Evolutionary conservation across 2,797 vertebrate genomes (phyloP).

Genomic region (Carapus acus): DNA sequence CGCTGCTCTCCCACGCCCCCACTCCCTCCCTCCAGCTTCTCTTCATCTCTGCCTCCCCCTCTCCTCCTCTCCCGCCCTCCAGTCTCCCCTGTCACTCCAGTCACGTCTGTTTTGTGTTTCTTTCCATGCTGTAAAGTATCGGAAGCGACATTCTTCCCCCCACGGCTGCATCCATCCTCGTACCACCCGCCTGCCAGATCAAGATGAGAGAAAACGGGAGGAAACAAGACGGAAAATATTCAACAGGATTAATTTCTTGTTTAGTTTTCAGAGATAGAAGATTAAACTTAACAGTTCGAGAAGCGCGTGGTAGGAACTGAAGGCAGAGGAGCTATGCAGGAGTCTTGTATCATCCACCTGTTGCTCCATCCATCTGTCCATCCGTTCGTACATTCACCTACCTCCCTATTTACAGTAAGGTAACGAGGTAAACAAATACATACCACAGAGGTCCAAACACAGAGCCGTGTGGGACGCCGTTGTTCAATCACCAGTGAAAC

Average conservation of each 20-base stretch:
- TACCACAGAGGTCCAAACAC: too few species aligned
- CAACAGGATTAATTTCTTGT: conserved; percentile 13
- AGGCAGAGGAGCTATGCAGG: too few species aligned
- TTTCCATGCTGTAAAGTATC: conserved; percentile 27
- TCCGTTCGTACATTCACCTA: too few species aligned
- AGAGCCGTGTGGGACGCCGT: too few species aligned
- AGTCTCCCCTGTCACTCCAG: conserved; percentile 60
- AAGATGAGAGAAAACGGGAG: conserved; percentile 7
- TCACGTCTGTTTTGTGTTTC: conserved; percentile 56
- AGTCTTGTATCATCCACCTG: too few species aligned
- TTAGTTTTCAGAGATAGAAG: too few species aligned
- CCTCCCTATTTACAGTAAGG: too few species aligned
- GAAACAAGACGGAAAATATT: not conserved
- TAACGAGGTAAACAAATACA: too few species aligned
- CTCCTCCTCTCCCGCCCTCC: conserved; percentile 21
- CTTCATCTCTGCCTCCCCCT: conserved; percentile 28
- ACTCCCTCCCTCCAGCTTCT: not conserved
- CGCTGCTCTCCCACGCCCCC: conserved; percentile 15
- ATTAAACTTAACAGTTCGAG: too few species aligned
- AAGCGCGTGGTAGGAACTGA: too few species aligned
- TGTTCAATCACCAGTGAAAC: too few species aligned
- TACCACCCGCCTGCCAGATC: conserved; percentile 6
- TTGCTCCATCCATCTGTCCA: too few species aligned
- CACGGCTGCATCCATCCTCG: conserved; percentile 30
- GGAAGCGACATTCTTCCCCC: conserved; percentile 29